Evolutionary conservation across 2,888 invertebrate species (phyloP).

Genomic region (Drosophila histrio): DNA sequence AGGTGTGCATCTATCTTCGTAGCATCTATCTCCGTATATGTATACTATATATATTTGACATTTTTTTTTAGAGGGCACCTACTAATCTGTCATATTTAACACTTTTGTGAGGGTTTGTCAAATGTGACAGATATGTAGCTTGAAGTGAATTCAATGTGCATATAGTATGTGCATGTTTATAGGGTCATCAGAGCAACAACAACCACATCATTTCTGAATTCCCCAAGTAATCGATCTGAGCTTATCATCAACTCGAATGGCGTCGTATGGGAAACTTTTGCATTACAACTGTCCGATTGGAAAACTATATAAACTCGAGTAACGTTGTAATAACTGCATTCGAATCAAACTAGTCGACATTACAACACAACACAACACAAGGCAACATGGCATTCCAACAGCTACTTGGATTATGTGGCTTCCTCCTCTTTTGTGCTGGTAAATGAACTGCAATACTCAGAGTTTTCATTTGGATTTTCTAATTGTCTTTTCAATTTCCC

Average conservation of each 20-base stretch:
- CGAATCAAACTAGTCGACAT: conserved; percentile 1
- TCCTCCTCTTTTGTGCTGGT: conserved; percentile 41
- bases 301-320: conserved; percentile 37
- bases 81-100: conserved; percentile 5
- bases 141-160: neutral
- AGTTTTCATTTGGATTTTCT: neutral
- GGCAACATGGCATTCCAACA: conserved; percentile 30
- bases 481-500: neutral
- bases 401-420: conserved; percentile 28
- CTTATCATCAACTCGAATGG: conserved; percentile 34
- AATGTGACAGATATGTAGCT: conserved; percentile 15
- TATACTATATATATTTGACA: neutral
- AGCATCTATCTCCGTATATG: neutral
- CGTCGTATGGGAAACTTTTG: conserved; percentile 34
- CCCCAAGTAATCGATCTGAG: conserved; percentile 33
- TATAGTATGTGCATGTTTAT: neutral
- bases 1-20: neutral
- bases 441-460: neutral
- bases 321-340: conserved; percentile 13
- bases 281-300: neutral
- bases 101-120: conserved; percentile 1
- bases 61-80: neutral
- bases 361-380: neutral
- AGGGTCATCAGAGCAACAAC: neutral
- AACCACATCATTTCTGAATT: conserved; percentile 29